A percentile compares a stretch with the other conserved stretches of the same genome.
These are phyloP conservation scores for Chlamydotis undulata DNA, from an alignment of 2,113 vertebrate genomes.

Conservation along the genomic window DNA sequence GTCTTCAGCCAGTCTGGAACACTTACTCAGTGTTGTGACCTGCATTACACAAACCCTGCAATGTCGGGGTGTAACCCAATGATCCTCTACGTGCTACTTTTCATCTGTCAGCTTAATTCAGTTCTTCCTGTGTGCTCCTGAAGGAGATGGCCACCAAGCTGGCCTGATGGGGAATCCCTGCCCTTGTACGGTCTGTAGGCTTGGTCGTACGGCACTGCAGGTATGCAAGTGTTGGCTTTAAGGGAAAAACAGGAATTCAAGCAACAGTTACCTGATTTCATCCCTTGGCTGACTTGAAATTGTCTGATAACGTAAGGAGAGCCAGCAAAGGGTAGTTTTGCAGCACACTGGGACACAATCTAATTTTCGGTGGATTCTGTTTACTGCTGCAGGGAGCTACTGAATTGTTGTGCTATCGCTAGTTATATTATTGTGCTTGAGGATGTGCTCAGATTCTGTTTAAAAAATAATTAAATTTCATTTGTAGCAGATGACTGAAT, in stretches of 20 bases:
- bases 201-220: not conserved
- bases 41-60: not conserved
- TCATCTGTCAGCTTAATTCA: not conserved
- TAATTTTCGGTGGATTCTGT: not conserved
- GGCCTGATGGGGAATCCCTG: not conserved
- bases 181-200: fast-evolving
- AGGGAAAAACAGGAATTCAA: not conserved
- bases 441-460: slow-evolving; percentile 10
- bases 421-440: not conserved
- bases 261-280: not conserved
- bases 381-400: not conserved
- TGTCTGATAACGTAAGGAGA: not conserved
- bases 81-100: fast-evolving
- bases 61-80: not conserved
- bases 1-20: not conserved
- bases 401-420: not conserved
- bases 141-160: not conserved
- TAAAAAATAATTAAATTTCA: slow-evolving; percentile 44
- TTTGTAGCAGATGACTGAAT: not conserved
- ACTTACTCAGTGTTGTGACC: not conserved
- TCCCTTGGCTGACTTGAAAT: not conserved
- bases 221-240: not conserved
- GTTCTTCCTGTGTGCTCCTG: not conserved
- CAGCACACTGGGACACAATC: not conserved
- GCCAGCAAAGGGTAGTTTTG: not conserved